Base-by-base conservation (phyloP, 2,888 invertebrate species). In the Saturnia pavonia region DNA sequence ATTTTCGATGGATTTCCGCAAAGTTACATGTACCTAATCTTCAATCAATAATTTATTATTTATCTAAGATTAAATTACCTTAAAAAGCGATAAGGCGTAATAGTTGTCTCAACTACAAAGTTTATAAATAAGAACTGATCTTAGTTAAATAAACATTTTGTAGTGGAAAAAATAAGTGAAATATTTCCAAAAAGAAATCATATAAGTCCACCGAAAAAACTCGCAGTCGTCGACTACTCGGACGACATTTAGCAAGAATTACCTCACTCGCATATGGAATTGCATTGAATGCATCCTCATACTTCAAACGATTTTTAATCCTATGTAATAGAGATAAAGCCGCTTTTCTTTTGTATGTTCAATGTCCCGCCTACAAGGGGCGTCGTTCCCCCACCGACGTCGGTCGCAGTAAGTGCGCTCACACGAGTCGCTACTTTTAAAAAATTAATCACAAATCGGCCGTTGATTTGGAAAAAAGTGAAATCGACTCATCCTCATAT, bases 321-420 rank as follows among this genome's bases (percentile, higher is more conserved):
- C 72, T 88, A 83, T 27, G 0, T 0, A 0, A 0, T 0, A 0
- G 0, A 0, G 1, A 74, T 87, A 89, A 74, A 78, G 87, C 83
- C 67, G 57, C 74, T 48, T 80, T 79, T 88, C 1, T 77, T 69
- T 71, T 77, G 80, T 66, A 48, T 22, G 69, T 60, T 45, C 65
- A 74, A 74, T 80, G 92, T 80, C 91, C 92, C 93, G 93, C 93
- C 93, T 90, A 85, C 87, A 88, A 87, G 89, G 92, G 93, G 93
- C 93, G 93, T 90, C 88, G 80, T 84, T 85, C 88, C 90, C 90
- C 91, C 90, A 85, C 88, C 86, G 83, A 83, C 81, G 84, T 75
- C 80, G 86, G 85, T 81, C 87, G 84, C 86, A 82, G 80, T 78
- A 86, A 89, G 88, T 88, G 88, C 89, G 89, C 89, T 89, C 90